Base-by-base conservation (phyloP, 2,797 vertebrate genomes). In the Gobionotothen gibberifrons region DNA sequence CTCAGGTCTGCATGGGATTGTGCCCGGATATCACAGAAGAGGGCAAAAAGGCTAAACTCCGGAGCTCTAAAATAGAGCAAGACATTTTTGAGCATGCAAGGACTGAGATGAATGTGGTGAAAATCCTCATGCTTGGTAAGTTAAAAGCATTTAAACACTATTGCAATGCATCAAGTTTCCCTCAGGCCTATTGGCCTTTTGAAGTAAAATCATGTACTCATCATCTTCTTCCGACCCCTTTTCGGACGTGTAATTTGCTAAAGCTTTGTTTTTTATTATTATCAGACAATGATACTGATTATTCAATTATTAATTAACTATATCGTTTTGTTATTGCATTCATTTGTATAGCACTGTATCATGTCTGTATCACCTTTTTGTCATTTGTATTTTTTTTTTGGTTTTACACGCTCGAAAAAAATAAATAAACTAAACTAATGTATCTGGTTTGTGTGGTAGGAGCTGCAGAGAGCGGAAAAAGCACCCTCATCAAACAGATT, bases 401-500 rank as follows among this genome's bases (percentile, higher is more conserved):
- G n/a, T n/a, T n/a, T n/a, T n/a, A n/a, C n/a, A n/a, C n/a, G n/a
- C n/a, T n/a, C n/a, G n/a, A n/a, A n/a, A n/a, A n/a, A n/a, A n/a
- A n/a, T n/a, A n/a, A n/a, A n/a, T n/a, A n/a, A n/a, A n/a, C n/a
- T n/a, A n/a, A n/a, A n/a, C n/a, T n/a, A n/a, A n/a, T n/a, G n/a
- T 1, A 1, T 67, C 15, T 13, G 4, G 48, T 63, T 4, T 74
- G 51, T 66, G 21, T 74, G 15, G 44, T 77, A 95, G 95, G 95
- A 46, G 72, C 90, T 59, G 88, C 93, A 49, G 94, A 95, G 77
- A 95, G 94, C 7, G 95, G 94, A 15, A 95, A 95, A 80, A 95
- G 94, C 66, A 95, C 95, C 0, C 63, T 95, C 43, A 87, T 95
- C 39, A 95, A 92, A 76, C 95, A 95, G 87, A 94, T 95, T 8